phyloP scores from a whole-genome alignment of 2,113 vertebrate species.

The Arvicanthis niloticus region DNA sequence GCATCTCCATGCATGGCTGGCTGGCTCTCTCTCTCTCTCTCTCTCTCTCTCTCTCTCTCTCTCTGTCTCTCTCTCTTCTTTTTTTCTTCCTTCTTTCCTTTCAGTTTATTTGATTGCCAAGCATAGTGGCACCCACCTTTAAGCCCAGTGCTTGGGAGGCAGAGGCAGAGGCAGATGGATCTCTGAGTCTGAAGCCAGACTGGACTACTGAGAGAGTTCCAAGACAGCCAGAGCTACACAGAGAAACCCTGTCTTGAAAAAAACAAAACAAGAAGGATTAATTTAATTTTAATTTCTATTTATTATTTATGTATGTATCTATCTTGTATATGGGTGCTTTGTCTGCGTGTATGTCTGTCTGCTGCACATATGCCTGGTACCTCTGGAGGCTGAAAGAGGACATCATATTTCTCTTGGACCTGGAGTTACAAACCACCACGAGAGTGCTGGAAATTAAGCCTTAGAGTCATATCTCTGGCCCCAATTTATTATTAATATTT shows the following conservation, averaged over 20 bases:
- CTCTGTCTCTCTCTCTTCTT: fast-evolving
- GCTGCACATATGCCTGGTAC: not conserved
- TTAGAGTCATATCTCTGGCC: not conserved
- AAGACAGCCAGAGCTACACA: not conserved
- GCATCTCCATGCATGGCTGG: not conserved
- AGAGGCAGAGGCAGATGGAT: not conserved
- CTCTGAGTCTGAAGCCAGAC: not conserved
- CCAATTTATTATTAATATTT: not conserved
- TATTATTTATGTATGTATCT: not conserved
- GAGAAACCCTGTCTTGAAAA: too few relatives aligned
- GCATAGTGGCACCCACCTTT: not conserved
- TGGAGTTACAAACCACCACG: not conserved
- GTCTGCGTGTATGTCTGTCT: not conserved
- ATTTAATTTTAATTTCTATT: not conserved
- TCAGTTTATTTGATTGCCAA: not conserved
- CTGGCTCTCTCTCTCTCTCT: not conserved
- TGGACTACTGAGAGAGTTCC: not conserved
- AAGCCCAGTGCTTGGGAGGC: not conserved
- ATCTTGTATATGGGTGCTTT: not conserved
- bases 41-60: not conserved
- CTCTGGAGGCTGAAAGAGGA: not conserved
- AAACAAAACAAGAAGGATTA: not conserved
- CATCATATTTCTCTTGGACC: not conserved
- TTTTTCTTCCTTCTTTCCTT: not conserved
- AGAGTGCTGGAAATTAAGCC: not conserved